Evolutionary conservation across 2,888 invertebrate species (phyloP), one percentile per base, ranked within the genome.

Genomic region (Gisinianus flammeolus): DNA sequence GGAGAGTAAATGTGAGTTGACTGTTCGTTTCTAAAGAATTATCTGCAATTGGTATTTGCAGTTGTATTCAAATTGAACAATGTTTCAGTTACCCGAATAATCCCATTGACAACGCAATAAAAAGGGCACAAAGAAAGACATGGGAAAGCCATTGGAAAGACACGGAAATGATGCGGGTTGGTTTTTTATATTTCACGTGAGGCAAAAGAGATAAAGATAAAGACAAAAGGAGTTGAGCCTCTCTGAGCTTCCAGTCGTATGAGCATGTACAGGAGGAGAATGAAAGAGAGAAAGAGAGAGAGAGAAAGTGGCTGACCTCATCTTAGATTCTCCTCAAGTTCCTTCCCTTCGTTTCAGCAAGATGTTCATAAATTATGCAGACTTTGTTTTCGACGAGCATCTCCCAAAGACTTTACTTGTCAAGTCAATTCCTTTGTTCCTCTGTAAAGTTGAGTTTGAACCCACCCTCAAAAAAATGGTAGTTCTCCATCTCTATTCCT

Each of bases 361-460:
- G 12, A 24, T 67, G 19, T 67, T 33, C 67, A 67, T 67, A 31
- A 67, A 67, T 67, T 67, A 67, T 67, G 67, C 67, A 67, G 30
- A 8, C 67, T 22, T 33, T 31, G 31, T 67, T 67, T 67, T 67
- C 35, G 16, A 28, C 33, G 5, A 31, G 30, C 10, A 66, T 28
- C 5, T 66, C 31, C 30, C 30, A 31, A 67, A 67, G 67, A 33
- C 67, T 33, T 16, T 19, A n/a, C 2, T 19, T 67, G 31, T 67
- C 67, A 67, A 67, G 30, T 67, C 67, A 31, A 67, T 67, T 67
- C 30, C 44, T 44, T 44, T 44, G 44, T 44, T 44, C 44, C n/a
- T n/a, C n/a, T n/a, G n/a, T 64, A 10, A 12, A 24, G 5, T 24
- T 22, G 22, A 12, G 24, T 64, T 24, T 24, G n/a, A n/a, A n/a